These are phyloP conservation scores for Pyralis farinalis DNA, from an alignment of 2,888 invertebrate genomes.

Conservation along the genomic window DNA sequence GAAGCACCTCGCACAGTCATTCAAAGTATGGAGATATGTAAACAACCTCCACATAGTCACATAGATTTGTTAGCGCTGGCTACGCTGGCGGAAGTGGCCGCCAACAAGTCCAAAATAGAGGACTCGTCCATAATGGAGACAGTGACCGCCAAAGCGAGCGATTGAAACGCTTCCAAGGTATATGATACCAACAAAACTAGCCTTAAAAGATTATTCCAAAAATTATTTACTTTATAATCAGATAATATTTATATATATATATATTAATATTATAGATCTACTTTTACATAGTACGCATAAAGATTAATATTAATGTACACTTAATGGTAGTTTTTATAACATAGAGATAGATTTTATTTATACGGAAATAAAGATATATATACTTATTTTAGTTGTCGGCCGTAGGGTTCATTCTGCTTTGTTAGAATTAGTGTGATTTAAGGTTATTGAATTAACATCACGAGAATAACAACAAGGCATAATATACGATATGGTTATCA, in stretches of 20 bases:
- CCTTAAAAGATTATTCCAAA: slow-evolving; percentile 75
- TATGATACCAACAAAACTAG: slow-evolving; percentile 61
- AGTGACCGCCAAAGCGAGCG: slow-evolving; percentile 49
- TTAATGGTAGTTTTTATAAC: slow-evolving; percentile 71
- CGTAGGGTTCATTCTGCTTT: slow-evolving; percentile 66
- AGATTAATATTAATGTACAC: slow-evolving; percentile 72
- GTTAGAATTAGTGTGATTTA: slow-evolving; percentile 48
- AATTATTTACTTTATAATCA: slow-evolving; percentile 77
- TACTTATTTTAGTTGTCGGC: slow-evolving; percentile 44
- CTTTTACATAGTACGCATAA: slow-evolving; percentile 76
- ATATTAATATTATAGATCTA: slow-evolving; percentile 77
- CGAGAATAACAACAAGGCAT: slow-evolving; percentile 61
- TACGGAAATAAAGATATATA: slow-evolving; percentile 64
- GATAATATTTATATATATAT: slow-evolving; percentile 67
- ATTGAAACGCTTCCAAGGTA: slow-evolving; percentile 66
- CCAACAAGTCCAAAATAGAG: slow-evolving; percentile 73
- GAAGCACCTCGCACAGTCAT: slow-evolving; percentile 57
- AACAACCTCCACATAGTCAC: slow-evolving; percentile 41
- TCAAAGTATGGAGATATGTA: slow-evolving; percentile 50
- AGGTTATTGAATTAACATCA: slow-evolving; percentile 52
- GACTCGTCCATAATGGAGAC: slow-evolving; percentile 37
- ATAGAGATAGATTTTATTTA: slow-evolving; percentile 71
- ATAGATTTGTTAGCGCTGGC: slow-evolving; percentile 79
- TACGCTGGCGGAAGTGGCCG: slow-evolving; percentile 85
- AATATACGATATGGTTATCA: slow-evolving; percentile 50